Evolutionary conservation across 2,797 vertebrate genomes (phyloP).

Genomic region (Cetoscarus ocellatus): DNA sequence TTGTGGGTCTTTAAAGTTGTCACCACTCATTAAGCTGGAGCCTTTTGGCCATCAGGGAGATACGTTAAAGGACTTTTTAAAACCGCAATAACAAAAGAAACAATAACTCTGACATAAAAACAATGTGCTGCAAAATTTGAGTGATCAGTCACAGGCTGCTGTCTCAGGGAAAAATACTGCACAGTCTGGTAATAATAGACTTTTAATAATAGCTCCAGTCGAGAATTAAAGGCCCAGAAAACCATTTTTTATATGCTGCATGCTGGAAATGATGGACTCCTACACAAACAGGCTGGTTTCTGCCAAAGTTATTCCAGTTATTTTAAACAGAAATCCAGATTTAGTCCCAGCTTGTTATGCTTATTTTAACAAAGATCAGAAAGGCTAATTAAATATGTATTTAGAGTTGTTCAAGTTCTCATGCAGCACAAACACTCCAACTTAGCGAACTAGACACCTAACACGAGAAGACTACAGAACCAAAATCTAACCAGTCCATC

Average conservation of each 20-base stretch:
- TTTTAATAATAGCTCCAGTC: slow-evolving; percentile 18
- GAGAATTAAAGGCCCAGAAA: slow-evolving; percentile 26
- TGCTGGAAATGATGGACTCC: not conserved
- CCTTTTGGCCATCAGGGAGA: slow-evolving; percentile 15
- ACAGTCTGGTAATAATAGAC: slow-evolving; percentile 17
- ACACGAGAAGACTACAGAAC: too few relatives aligned
- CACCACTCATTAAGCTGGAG: slow-evolving; percentile 43
- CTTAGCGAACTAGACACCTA: too few relatives aligned
- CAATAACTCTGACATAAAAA: slow-evolving; percentile 48
- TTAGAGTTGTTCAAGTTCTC: too few relatives aligned
- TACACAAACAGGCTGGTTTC: not conserved
- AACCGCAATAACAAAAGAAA: slow-evolving; percentile 42
- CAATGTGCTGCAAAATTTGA: slow-evolving; percentile 4
- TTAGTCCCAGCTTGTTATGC: not conserved
- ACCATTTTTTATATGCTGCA: slow-evolving; percentile 3
- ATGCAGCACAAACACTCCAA: too few relatives aligned
- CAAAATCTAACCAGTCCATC: too few relatives aligned
- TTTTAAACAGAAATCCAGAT: not conserved
- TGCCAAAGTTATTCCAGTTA: slow-evolving; percentile 1
- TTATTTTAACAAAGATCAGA: not conserved
- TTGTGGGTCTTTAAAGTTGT: slow-evolving; percentile 53
- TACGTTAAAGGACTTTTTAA: not conserved
- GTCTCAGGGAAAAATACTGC: not conserved
- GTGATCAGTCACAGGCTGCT: slow-evolving; percentile 29
- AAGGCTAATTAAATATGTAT: too few relatives aligned